Base-by-base conservation (phyloP, 2,888 invertebrate genomes). In the Danaus chrysippus region DNA sequence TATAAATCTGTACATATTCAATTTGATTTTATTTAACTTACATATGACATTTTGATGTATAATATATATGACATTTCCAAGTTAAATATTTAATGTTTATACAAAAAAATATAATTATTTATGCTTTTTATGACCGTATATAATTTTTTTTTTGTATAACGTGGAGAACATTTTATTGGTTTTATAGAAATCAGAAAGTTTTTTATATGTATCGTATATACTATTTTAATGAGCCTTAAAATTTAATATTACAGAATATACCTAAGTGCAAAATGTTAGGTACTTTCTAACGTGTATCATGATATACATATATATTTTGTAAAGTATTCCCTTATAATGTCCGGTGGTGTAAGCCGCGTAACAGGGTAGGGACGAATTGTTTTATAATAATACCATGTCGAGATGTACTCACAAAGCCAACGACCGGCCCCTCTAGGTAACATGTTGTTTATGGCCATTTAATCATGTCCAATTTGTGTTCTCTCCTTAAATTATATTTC, bases 371-470 rank as follows among this genome's bases (percentile, higher is more conserved):
- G 90, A 83, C 80, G 85, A 90, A 89, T 91, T 91, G 90, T 91
- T 90, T 90, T 89, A 80, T 86, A 89, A 89, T 90, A 88, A 87
- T 86, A 87, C 87, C 82, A 86, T 86, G 88, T 87, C 78, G 86
- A 84, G 84, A 86, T 80, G 82, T 76, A 72, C 74, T 76, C 76
- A 84, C 82, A 87, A 84, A 86, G 75, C 74, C 73, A 68, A 72
- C 70, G 70, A 71, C 68, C 63, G 63, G 69, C 70, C 73, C 73
- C 83, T 78, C 72, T 73, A 70, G 71, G 74, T 75, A 80, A 76
- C 82, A 75, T 74, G 75, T 73, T 82, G 75, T 75, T 79, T 76
- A 77, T 77, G 73, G 74, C 77, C 76, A 79, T 80, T 80, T 77
- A 79, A 79, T 81, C 77, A 78, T 68, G 68, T 72, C 68, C 66